phyloP scores from a whole-genome alignment of 1,140 invertebrate genomes.

The Rhagoletis pomonella region DNA sequence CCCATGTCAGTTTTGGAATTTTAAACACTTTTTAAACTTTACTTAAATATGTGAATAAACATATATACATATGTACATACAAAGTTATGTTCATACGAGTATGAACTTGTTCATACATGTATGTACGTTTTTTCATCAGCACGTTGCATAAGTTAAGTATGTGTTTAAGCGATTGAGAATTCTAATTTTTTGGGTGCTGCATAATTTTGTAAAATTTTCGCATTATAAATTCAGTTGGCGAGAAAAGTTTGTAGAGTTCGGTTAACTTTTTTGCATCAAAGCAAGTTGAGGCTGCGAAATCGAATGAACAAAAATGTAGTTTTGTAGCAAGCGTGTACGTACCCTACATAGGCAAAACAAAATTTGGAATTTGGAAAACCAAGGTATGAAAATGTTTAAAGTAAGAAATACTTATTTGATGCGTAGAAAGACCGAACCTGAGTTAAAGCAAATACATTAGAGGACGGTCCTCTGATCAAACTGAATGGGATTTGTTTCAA shows the following conservation, averaged over 20 bases:
- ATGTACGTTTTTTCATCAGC: too few species aligned
- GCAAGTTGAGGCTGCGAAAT: background rate
- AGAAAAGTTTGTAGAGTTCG: background rate
- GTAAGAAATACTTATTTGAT: too few species aligned
- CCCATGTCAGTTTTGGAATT: slow-evolving; percentile 34
- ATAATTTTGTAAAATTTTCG: slow-evolving; percentile 15
- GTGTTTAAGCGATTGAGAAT: slow-evolving; percentile 21
- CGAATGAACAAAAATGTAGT: background rate
- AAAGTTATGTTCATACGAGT: background rate
- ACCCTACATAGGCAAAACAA: too few species aligned
- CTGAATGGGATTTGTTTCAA: too few species aligned
- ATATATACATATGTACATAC: background rate
- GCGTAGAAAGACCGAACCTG: too few species aligned
- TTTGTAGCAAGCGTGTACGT: background rate
- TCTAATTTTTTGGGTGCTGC: slow-evolving; percentile 14
- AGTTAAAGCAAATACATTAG: too few species aligned
- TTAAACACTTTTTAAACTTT: slow-evolving; percentile 43
- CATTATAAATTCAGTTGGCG: slow-evolving; percentile 39
- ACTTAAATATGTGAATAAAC: background rate
- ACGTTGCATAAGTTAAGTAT: background rate
- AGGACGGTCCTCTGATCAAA: too few species aligned
- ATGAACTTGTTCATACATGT: too few species aligned
- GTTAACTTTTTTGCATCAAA: background rate
- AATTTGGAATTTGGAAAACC: too few species aligned
- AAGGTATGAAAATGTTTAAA: too few species aligned